Conservation (phyloP, 2,888 invertebrate genomes). For the Helobdella robusta region DNA sequence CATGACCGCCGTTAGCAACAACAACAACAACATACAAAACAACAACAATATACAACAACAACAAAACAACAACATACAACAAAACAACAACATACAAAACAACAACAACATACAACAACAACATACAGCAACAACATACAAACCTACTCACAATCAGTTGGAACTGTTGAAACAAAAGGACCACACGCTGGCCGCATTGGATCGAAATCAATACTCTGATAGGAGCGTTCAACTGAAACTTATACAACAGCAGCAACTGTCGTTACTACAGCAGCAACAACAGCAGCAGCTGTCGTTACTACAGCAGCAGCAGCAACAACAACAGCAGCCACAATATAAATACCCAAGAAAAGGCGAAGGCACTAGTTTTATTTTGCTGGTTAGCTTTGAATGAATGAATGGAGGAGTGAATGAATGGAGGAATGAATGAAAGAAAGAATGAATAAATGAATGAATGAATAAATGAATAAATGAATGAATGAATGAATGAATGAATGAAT, state of each 20-base stretch:
- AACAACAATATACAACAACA: too few species aligned
- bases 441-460: too few species aligned
- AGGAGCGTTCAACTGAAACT: slow-evolving; percentile 5
- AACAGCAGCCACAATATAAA: neutral
- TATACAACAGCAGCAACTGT: slow-evolving; percentile 16
- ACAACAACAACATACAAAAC: too few species aligned
- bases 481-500: slow-evolving; percentile 8
- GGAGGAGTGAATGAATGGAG: neutral
- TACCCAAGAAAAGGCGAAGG: slow-evolving; percentile 12
- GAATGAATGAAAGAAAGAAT: slow-evolving; percentile 14
- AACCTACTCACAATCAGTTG: too few species aligned
- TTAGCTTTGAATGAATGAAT: too few species aligned
- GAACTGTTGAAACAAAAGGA: slow-evolving; percentile 18
- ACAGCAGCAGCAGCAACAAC: neutral
- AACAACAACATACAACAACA: too few species aligned
- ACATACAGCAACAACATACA: too few species aligned
- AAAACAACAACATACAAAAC: too few species aligned
- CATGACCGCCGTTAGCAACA: too few species aligned
- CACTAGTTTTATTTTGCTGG: too few species aligned
- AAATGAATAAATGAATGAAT: too few species aligned
- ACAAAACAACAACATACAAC: too few species aligned
- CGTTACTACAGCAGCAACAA: slow-evolving; percentile 10
- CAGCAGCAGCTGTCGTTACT: neutral
- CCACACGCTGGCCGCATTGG: slow-evolving; percentile 15
- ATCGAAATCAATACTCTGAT: slow-evolving; percentile 21